Base-by-base conservation (phyloP, 2,888 invertebrate species). In the Macaria liturata region DNA sequence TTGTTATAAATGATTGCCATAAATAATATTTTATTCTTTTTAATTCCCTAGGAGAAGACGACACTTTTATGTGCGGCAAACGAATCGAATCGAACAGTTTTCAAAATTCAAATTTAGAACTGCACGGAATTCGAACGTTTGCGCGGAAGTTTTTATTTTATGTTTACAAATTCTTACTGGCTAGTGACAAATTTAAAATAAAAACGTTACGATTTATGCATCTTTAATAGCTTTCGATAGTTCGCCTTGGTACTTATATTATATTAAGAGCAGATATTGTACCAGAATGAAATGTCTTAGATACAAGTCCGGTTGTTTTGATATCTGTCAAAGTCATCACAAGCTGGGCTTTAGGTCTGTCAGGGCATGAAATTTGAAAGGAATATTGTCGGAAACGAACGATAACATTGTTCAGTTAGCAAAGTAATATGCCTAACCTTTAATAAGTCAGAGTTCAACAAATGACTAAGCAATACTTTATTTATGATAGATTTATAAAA, bases 1-100 rank as follows among this genome's bases (percentile, higher is more conserved):
- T 77, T 72, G 68, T 68, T 68, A 74, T 71, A 79, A 72, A 79
- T 74, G 69, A 67, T 69, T 64, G 64, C 65, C 68, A 64, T 72
- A 62, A 72, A 68, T 65, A 64, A 63, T 69, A 64, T 50, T 62
- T 55, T 42, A 62, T 60, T 58, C 59, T 61, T 59, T 57, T 50
- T 52, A 49, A 57, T 62, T 59, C 52, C 49, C 45, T 46, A 55
- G 45, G 48, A 50, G 53, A 34, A 57, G 65, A 44, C 49, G 65
- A 62, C 64, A 62, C 48, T 57, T 62, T 67, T 61, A 67, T 67
- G 59, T 49, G 57, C 43, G 57, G 9, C 61, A n/a, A 46, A 48
- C 37, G 60, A 63, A 65, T 62, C 60, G 57, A 65, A 65, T 63
- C 63, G 62, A 65, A 67, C 58, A 57, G 46, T 58, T 63, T 59